Evolutionary conservation across 2,113 vertebrate species (phyloP).

Genomic region (Felis catus): F.catus_Fca126_mat1.0 CM031411.1:68936501-68937000

Average conservation of each 20-base stretch:
- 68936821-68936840: too few relatives aligned
- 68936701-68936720: too few relatives aligned
- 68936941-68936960: not conserved
- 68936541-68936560: not conserved
- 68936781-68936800: too few relatives aligned
- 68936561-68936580: not conserved
- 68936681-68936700: not conserved
- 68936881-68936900: too few relatives aligned
- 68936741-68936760: too few relatives aligned
- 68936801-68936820: too few relatives aligned
- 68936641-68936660: not conserved
- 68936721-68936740: too few relatives aligned
- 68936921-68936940: not conserved
- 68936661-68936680: not conserved
- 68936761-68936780: too few relatives aligned
- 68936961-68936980: not conserved
- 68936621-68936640: not conserved
- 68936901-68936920: not conserved
- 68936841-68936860: too few relatives aligned
- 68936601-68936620: not conserved
- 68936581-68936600: not conserved
- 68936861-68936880: too few relatives aligned
- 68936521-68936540: not conserved
- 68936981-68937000: not conserved
- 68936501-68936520: not conserved